A percentile compares a stretch with the other conserved stretches of the same genome.
phyloP scores from a whole-genome alignment of 2,113 vertebrate genomes.

The Salvator merianae region DNA sequence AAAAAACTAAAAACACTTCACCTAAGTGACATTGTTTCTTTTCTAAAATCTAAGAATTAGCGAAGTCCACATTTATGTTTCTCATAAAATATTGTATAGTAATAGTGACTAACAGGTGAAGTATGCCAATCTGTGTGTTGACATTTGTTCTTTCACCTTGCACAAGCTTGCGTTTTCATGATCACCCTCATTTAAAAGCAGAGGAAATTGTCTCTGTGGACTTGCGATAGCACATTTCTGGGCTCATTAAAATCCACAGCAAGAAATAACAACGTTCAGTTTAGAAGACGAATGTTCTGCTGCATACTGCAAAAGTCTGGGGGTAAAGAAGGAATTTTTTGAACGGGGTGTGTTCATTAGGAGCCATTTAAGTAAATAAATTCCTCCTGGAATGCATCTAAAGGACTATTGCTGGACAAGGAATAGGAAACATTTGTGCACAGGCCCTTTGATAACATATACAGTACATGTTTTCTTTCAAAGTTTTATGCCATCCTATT shows the following conservation, averaged over 20 bases:
- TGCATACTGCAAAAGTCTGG: not conserved
- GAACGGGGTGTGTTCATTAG: not conserved
- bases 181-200: not conserved
- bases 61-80: not conserved
- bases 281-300: not conserved
- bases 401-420: conserved; percentile 34
- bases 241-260: not conserved
- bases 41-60: not conserved
- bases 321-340: conserved; percentile 1
- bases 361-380: conserved; percentile 62
- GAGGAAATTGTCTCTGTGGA: not conserved
- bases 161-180: not conserved
- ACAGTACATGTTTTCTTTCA: conserved; percentile 33
- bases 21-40: too few relatives aligned
- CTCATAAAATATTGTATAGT: not conserved
- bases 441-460: conserved; percentile 20
- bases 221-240: not conserved
- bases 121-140: not conserved
- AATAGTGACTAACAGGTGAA: not conserved
- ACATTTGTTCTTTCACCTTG: not conserved
- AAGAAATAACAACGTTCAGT: conserved; percentile 12
- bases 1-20: too few relatives aligned
- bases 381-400: conserved; percentile 29
- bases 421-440: conserved; percentile 45
- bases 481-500: conserved; percentile 63